Evolutionary conservation across 2,888 invertebrate species (phyloP), one percentile per base, ranked within the genome.

Genomic region (Ariolimax columbianus): DNA sequence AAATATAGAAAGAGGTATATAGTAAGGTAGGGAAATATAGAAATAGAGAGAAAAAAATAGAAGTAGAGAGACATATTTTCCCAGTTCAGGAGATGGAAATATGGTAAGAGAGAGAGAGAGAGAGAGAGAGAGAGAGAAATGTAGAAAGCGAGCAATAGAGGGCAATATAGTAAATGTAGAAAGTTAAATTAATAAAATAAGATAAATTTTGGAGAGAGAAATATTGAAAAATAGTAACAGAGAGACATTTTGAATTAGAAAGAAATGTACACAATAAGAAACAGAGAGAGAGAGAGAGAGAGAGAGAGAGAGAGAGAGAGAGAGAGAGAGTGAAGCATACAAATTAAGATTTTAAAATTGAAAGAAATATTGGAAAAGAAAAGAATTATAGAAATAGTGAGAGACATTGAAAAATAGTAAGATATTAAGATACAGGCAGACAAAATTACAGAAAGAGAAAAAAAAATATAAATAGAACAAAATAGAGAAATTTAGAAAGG

Each of bases 381-480:
- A 40, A 36, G 36, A 36, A 26, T 14, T 26, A n/a, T 19, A 0
- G 19, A 6, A 72, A 30, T 11, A 36, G 19, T 4, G 4, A 30
- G 33, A 36, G 72, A 40, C 7, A 38, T 38, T 9, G 33, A 77
- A 19, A 47, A 33, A 30, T 26, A 38, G 33, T 1, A n/a, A 30
- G 33, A 30, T 14, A 30, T 7, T 26, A 19, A 30, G 51, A 47
- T 33, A 14, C 7, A 36, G 33, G 77, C 30, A 36, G 36, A 23
- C n/a, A 33, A 19, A 26, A 36, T 26, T 26, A 77, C 36, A 77
- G 77, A 77, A 36, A 36, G 33, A 55, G 55, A 0, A 33, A 30
- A 59, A 77, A 59, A 77, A 36, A 19, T 30, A 77, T 17, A 77
- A 59, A 36, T 14, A 77, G 77, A 77, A 59, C 7, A 70, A 33